These are phyloP conservation scores for Sitophilus oryzae DNA, from an alignment of 1,140 invertebrate species.

Conservation along the genomic window DNA sequence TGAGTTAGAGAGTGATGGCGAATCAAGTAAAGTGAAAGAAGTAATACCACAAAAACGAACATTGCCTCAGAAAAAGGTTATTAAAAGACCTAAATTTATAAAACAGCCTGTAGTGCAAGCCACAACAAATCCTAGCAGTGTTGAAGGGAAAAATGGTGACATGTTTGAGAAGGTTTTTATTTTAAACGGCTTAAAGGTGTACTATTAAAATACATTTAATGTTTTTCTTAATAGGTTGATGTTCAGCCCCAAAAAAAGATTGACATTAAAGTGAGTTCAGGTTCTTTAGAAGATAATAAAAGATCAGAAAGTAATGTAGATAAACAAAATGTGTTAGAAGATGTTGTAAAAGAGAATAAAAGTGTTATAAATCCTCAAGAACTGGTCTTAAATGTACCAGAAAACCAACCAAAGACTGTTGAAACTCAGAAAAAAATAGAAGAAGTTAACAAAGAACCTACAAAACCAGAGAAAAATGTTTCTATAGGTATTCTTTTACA, in stretches of 20 bases:
- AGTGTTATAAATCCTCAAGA: background rate
- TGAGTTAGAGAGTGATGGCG: constrained; percentile 71
- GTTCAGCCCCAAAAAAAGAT: constrained; percentile 56
- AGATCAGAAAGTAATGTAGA: too few relatives aligned
- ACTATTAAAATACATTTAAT: background rate
- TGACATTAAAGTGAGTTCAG: constrained; percentile 51
- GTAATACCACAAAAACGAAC: constrained; percentile 54
- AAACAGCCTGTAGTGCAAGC: constrained; percentile 42
- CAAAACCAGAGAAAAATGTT: too few relatives aligned
- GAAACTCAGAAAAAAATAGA: constrained; percentile 35
- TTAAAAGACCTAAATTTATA: constrained; percentile 61
- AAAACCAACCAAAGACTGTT: background rate
- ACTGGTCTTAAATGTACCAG: background rate
- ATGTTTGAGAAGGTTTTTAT: constrained; percentile 54
- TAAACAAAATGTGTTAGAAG: too few relatives aligned
- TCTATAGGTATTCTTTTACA: too few relatives aligned
- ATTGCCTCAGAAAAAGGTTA: constrained; percentile 50
- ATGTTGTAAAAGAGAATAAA: too few relatives aligned
- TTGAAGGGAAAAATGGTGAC: constrained; percentile 51
- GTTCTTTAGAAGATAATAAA: background rate
- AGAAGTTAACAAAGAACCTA: constrained; percentile 27
- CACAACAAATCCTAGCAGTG: constrained; percentile 43
- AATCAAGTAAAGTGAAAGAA: constrained; percentile 35
- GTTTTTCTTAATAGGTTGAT: constrained; percentile 33
- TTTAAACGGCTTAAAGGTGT: background rate